Evolutionary conservation across 2,113 vertebrate genomes (phyloP).

Genomic region (Butorides virescens): DNA sequence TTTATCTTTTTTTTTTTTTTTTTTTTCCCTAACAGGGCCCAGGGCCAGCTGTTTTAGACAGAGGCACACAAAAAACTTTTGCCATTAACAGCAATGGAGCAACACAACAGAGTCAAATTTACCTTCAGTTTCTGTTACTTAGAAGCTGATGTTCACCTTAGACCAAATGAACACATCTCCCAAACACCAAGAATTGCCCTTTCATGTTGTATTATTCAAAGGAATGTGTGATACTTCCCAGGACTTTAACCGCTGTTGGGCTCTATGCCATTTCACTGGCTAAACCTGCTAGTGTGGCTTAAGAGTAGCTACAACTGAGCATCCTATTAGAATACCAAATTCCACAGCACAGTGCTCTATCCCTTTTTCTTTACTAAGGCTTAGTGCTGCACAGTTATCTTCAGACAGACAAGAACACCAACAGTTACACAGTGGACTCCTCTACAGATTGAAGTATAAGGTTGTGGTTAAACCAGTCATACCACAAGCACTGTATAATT

Average conservation of each 20-base stretch:
- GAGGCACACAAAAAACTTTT: background rate
- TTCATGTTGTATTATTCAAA: background rate
- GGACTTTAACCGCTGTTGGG: background rate
- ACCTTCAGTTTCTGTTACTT: background rate
- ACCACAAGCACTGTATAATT: background rate
- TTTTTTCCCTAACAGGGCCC: background rate
- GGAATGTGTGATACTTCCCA: background rate
- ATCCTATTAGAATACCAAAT: background rate
- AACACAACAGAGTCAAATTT: background rate
- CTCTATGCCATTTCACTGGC: background rate
- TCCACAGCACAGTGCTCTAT: background rate
- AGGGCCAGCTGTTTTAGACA: background rate
- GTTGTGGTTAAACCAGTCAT: background rate
- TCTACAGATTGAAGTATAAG: background rate
- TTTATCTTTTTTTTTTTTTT: background rate
- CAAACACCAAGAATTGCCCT: background rate
- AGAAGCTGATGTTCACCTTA: background rate
- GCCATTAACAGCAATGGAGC: background rate
- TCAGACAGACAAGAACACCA: background rate
- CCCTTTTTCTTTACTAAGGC: background rate
- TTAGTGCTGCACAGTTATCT: background rate
- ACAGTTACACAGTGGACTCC: background rate
- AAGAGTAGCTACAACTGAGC: background rate
- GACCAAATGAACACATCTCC: background rate
- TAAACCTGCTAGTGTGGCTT: background rate